Conservation (phyloP, 2,113 vertebrate genomes). For the Acrocephalus arundinaceus region DNA sequence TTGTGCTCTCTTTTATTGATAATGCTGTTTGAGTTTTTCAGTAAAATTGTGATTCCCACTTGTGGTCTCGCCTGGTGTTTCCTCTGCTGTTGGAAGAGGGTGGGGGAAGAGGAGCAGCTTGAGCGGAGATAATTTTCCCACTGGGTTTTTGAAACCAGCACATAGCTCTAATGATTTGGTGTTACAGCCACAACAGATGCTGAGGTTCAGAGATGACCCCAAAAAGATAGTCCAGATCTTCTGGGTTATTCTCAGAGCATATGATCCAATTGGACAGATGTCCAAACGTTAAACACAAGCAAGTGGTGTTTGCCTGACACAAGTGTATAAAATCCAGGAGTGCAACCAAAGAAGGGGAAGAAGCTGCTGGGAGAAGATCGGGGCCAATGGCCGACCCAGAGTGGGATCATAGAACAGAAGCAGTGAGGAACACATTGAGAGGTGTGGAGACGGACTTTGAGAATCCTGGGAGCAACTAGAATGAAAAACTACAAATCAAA, state of each 20-base stretch:
- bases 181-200: background rate
- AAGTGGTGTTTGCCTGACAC: background rate
- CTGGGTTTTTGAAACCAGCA: background rate
- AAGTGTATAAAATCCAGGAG: background rate
- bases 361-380: background rate
- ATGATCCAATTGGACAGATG: background rate
- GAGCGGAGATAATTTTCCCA: background rate
- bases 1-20: background rate
- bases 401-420: background rate
- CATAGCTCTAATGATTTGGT: background rate
- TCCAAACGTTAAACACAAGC: background rate
- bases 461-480: background rate
- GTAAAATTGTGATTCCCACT: background rate
- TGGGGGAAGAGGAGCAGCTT: background rate
- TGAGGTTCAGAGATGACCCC: background rate
- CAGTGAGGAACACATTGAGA: background rate
- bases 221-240: background rate
- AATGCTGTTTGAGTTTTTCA: background rate
- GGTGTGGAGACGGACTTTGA: background rate
- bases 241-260: background rate
- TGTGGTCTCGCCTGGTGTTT: background rate
- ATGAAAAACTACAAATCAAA: background rate
- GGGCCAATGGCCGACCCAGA: background rate
- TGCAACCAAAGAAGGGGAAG: background rate
- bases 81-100: background rate